phyloP scores from a whole-genome alignment of 2,113 vertebrate species.

The Campylomormyrus tamandua region DNA sequence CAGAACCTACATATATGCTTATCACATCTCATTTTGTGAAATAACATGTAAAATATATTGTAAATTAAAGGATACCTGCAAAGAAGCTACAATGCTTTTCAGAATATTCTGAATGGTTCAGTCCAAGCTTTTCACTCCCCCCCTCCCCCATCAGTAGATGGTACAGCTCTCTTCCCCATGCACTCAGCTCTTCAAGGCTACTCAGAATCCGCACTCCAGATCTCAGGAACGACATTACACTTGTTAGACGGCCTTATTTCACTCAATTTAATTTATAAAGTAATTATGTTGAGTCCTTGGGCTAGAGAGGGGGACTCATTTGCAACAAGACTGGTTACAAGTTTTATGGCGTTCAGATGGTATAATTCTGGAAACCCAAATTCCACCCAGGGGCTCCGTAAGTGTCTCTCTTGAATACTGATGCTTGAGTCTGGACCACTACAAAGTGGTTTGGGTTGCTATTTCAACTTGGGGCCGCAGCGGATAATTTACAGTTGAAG shows the following conservation, averaged over 20 bases:
- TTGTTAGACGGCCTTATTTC: slow-evolving; percentile 17
- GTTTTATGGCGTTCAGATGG: neutral
- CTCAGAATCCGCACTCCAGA: slow-evolving; percentile 5
- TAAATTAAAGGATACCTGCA: neutral
- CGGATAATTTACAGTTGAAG: neutral
- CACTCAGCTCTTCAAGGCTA: neutral
- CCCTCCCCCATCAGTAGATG: neutral
- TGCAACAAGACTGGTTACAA: neutral
- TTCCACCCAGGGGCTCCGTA: slow-evolving; percentile 11
- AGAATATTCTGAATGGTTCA: neutral
- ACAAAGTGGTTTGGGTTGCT: neutral
- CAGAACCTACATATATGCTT: neutral
- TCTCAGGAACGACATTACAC: neutral
- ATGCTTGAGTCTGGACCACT: slow-evolving; percentile 5
- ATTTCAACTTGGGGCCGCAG: neutral
- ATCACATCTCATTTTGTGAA: neutral
- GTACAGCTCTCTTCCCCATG: neutral
- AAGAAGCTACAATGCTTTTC: neutral
- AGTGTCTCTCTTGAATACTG: slow-evolving; percentile 7
- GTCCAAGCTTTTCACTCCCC: neutral
- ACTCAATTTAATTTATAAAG: slow-evolving; percentile 20
- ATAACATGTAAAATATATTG: neutral
- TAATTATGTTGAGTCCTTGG: slow-evolving; percentile 15
- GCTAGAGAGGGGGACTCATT: slow-evolving; percentile 6
- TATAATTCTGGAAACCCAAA: slow-evolving; percentile 6